Evolutionary conservation across 2,113 vertebrate genomes (phyloP), one percentile per base, ranked within the genome.

Genomic region (Mastomys coucha): DNA sequence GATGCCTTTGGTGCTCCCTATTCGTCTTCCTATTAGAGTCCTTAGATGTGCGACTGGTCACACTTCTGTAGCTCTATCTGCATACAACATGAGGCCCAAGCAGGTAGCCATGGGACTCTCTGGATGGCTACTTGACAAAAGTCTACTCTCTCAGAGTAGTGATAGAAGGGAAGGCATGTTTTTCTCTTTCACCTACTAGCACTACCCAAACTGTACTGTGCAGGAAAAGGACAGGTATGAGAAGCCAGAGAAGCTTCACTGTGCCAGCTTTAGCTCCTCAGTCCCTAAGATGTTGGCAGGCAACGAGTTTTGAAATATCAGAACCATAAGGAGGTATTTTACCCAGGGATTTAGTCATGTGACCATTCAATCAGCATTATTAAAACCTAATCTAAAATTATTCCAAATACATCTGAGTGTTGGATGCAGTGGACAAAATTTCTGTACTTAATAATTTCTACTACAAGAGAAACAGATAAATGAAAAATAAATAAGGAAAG

Each of bases 391-490:
- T 26, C 49, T 58, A 22, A 60, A 82, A 82, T 82, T 53, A 24
- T 75, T 56, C 77, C 49, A 89, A 94, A n/a, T 14, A 72, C 73
- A 77, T 81, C 31, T 89, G 81, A 93, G 42, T 33, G 0, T 82
- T 89, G 39, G 39, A 53, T 89, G 51, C 69, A n/a, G 16, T 17
- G 24, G 36, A 81, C 39, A 65, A 76, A 45, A 42, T 58, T 45
- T 85, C 77, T 94, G 65, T 51, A 51, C 58, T 94, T 91, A 67
- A 92, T 65, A 93, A 36, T 72, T 95, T 93, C 77, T 6, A 53
- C 75, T 80, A 20, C 36, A 72, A 36, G 31, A 73, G 49, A 93
- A 95, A 94, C 6, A 28, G 85, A 58, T 42, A 95, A 56, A 85
- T 87, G 33, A 73, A 88, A 60, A 75, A 78, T 22, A 94, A 91